phyloP scores from a whole-genome alignment of 2,888 invertebrate genomes.

The Cetonia aurata region DNA sequence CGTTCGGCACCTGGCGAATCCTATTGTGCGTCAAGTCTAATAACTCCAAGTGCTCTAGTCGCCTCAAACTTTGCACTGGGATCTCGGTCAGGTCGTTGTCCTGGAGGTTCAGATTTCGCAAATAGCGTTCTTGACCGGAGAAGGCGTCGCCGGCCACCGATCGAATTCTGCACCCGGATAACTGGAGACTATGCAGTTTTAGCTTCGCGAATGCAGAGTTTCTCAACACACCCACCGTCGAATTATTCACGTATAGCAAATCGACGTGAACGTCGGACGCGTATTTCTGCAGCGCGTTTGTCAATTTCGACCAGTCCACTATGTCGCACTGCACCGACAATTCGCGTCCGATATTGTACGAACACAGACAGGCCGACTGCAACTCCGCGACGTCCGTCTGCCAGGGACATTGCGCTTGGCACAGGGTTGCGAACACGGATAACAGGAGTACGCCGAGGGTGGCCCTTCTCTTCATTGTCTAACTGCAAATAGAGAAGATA shows the following conservation, averaged over 20 bases:
- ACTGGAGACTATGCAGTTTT: slow-evolving; percentile 84
- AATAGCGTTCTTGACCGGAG: slow-evolving; percentile 82
- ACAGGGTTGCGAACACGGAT: slow-evolving; percentile 51
- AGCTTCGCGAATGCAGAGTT: slow-evolving; percentile 79
- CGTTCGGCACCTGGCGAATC: slow-evolving; percentile 78
- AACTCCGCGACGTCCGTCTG: slow-evolving; percentile 79
- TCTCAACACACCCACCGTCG: slow-evolving; percentile 77
- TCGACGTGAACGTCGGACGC: slow-evolving; percentile 79
- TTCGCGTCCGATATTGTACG: slow-evolving; percentile 86
- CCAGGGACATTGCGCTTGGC: slow-evolving; percentile 86
- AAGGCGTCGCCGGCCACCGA: slow-evolving; percentile 81
- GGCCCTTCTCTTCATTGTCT: slow-evolving; percentile 62
- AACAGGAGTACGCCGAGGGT: slow-evolving; percentile 55
- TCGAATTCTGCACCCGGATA: slow-evolving; percentile 85
- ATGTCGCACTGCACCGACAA: slow-evolving; percentile 92
- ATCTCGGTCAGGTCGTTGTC: slow-evolving; percentile 85
- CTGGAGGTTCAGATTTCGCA: slow-evolving; percentile 88
- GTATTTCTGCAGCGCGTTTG: slow-evolving; percentile 79
- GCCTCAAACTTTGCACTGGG: slow-evolving; percentile 79
- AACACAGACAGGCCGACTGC: slow-evolving; percentile 88
- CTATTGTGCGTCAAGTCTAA: slow-evolving; percentile 88
- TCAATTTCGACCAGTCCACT: slow-evolving; percentile 83
- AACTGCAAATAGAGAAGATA: slow-evolving; percentile 50
- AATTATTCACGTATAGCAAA: slow-evolving; percentile 90
- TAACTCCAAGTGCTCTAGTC: slow-evolving; percentile 78